A percentile compares a stretch with the other conserved stretches of the same genome.
Conservation (phyloP, 1,140 invertebrate genomes). For the Hyles euphorbiae region DNA sequence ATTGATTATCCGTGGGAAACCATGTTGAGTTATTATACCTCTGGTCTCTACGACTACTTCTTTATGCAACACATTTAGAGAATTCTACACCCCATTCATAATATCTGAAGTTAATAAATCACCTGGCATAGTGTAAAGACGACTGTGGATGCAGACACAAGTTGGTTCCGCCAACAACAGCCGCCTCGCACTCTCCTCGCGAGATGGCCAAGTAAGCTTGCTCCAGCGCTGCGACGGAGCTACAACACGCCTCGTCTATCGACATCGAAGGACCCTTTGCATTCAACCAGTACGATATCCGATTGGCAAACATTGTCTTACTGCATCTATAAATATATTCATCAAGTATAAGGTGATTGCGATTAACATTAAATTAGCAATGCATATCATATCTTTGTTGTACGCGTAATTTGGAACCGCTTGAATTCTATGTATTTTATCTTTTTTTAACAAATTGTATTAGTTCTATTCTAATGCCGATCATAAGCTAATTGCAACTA, state of each 20-base stretch:
- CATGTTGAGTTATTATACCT: no score
- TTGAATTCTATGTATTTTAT: no score
- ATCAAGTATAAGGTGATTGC: no score
- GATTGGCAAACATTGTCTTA: constrained; percentile 92
- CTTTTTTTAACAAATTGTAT: no score
- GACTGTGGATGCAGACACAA: constrained; percentile 90
- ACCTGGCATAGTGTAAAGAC: constrained; percentile 87
- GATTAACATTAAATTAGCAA: constrained; percentile 54
- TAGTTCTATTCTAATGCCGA: no score
- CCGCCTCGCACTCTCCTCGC: constrained; percentile 87
- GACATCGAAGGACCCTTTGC: constrained; percentile 86
- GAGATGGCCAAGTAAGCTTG: constrained; percentile 87
- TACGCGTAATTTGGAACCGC: no score
- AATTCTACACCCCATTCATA: no score
- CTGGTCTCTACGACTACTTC: no score
- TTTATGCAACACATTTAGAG: no score
- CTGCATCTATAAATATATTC: constrained; percentile 76
- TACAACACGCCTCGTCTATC: constrained; percentile 93
- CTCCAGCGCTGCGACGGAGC: constrained; percentile 89
- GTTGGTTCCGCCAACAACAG: constrained; percentile 90
- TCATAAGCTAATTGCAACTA: no score
- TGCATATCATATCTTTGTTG: background rate
- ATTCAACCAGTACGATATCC: constrained; percentile 87
- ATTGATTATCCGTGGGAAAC: no score
- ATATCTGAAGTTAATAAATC: no score